phyloP scores from a whole-genome alignment of 2,797 vertebrate species.

The Acridotheres tristis region DNA sequence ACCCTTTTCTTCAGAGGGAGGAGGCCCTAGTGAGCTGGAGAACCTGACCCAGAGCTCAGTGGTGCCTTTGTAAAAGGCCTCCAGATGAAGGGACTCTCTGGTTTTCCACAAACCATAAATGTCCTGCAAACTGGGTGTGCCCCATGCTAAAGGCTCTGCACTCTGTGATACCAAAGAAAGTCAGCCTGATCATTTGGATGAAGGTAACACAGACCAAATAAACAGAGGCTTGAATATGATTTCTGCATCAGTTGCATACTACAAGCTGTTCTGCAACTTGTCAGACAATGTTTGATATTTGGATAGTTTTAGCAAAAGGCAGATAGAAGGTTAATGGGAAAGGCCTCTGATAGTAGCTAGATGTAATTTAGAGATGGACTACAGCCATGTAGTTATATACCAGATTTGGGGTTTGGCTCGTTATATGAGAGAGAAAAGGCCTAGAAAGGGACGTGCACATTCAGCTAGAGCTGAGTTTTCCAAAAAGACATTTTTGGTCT shows the following conservation, averaged over 20 bases:
- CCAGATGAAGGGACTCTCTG: not conserved
- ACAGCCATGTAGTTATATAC: not conserved
- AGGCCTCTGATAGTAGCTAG: not conserved
- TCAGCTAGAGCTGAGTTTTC: not conserved
- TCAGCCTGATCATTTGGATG: not conserved
- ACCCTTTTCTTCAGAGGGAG: not conserved
- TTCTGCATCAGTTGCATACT: not conserved
- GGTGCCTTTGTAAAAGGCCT: not conserved
- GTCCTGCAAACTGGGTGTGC: not conserved
- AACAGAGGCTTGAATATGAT: not conserved
- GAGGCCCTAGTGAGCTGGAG: not conserved
- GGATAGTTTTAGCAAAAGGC: not conserved
- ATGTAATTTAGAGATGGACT: constrained; percentile 11
- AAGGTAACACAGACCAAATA: not conserved
- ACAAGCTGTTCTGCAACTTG: not conserved
- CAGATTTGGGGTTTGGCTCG: not conserved
- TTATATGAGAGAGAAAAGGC: not conserved
- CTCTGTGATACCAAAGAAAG: not conserved
- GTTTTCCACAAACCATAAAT: not conserved
- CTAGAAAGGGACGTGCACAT: not conserved
- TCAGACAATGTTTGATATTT: not conserved
- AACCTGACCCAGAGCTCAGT: not conserved
- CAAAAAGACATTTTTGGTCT: not conserved
- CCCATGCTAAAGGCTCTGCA: not conserved
- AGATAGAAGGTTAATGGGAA: not conserved